Conservation (phyloP, 2,888 invertebrate species). For the Coremacera marginata region DNA sequence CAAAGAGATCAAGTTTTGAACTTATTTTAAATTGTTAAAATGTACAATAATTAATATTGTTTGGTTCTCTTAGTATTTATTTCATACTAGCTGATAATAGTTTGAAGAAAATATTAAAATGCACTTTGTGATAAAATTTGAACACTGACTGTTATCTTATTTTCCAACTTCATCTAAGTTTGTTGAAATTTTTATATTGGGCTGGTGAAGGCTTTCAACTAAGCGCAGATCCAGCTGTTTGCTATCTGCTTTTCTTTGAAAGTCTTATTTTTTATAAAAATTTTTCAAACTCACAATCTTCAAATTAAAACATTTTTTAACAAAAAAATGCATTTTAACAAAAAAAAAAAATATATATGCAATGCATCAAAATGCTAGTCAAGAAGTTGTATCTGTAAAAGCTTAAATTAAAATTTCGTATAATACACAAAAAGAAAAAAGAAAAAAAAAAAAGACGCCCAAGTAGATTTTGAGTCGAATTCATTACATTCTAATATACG, state of each 20-base stretch:
- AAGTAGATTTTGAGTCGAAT: slow-evolving; percentile 6
- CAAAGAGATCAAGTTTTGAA: slow-evolving; percentile 57
- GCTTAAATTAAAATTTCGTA: background rate
- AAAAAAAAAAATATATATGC: slow-evolving; percentile 9
- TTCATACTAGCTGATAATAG: background rate
- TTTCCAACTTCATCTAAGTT: slow-evolving; percentile 1
- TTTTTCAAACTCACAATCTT: slow-evolving; percentile 20
- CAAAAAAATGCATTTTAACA: slow-evolving; percentile 34
- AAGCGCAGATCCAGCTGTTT: slow-evolving; percentile 3
- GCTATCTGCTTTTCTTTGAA: slow-evolving; percentile 45
- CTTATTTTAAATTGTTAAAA: slow-evolving; percentile 37
- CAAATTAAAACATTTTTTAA: slow-evolving; percentile 22
- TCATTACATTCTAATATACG: slow-evolving; percentile 5
- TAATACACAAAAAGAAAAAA: too few relatives aligned
- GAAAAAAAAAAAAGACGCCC: background rate
- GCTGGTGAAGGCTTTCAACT: slow-evolving; percentile 62
- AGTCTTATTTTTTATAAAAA: slow-evolving; percentile 45
- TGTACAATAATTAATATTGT: background rate
- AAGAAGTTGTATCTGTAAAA: background rate
- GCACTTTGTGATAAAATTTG: slow-evolving; percentile 25
- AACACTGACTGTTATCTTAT: background rate
- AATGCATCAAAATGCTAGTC: background rate
- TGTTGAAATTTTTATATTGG: slow-evolving; percentile 49
- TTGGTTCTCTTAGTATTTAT: slow-evolving; percentile 17
- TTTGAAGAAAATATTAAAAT: background rate